phyloP scores from a whole-genome alignment of 2,113 vertebrate species.

The Eira barbara region DNA sequence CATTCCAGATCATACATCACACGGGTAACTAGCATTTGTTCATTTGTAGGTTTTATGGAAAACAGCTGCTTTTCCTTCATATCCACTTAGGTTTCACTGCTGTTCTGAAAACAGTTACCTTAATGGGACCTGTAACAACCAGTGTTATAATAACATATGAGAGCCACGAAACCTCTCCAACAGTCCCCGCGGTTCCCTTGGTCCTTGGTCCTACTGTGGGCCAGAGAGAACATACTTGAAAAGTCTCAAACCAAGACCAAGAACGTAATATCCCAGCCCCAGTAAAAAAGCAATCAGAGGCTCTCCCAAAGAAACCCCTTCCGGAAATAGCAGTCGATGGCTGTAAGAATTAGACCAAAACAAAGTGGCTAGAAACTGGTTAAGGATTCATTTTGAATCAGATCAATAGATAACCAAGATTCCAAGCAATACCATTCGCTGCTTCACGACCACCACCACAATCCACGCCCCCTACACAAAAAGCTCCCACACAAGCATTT shows the following conservation, averaged over 20 bases:
- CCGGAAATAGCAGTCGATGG: not conserved
- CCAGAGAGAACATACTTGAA: not conserved
- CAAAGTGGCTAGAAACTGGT: not conserved
- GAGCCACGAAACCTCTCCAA: not conserved
- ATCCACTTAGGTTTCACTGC: slow-evolving; percentile 44
- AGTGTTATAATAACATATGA: not conserved
- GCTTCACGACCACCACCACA: not conserved
- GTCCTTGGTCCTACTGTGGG: not conserved
- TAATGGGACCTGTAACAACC: slow-evolving; percentile 23
- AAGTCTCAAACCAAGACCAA: slow-evolving; percentile 18
- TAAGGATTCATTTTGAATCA: slow-evolving; percentile 2
- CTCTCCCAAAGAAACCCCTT: not conserved
- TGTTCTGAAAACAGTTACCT: slow-evolving; percentile 45
- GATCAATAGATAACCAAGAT: not conserved
- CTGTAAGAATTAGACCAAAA: not conserved
- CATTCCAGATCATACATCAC: slow-evolving; percentile 12
- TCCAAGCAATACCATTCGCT: slow-evolving; percentile 4
- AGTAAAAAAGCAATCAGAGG: slow-evolving; percentile 3
- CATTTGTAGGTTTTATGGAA: slow-evolving; percentile 47
- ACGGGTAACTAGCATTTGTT: slow-evolving; percentile 5
- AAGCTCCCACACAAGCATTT: slow-evolving; percentile 45
- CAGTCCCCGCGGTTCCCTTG: not conserved
- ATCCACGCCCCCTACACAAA: not conserved
- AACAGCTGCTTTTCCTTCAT: slow-evolving; percentile 33
- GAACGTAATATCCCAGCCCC: not conserved